phyloP scores from a whole-genome alignment of 2,113 vertebrate genomes.

The Globicephala melas region DNA sequence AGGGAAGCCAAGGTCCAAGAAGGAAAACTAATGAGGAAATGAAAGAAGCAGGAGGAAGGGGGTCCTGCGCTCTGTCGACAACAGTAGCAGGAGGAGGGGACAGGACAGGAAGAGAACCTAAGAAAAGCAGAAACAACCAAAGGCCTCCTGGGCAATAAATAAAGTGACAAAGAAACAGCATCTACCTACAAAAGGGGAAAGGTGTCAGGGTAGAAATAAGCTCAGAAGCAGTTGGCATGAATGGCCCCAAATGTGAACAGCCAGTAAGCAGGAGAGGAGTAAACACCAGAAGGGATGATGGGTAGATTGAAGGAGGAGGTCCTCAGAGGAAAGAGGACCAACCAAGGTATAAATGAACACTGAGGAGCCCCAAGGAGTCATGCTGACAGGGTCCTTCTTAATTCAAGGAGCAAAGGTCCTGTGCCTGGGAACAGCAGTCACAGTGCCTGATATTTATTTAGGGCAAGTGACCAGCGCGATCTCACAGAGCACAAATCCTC shows the following conservation, averaged over 20 bases:
- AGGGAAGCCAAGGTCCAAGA: background rate
- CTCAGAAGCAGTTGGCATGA: background rate
- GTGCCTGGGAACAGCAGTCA: constrained; percentile 42
- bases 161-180: background rate
- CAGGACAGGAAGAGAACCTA: background rate
- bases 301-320: background rate
- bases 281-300: background rate
- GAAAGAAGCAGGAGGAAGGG: background rate
- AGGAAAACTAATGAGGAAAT: background rate
- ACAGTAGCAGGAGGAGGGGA: background rate
- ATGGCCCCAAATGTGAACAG: background rate
- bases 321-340: background rate
- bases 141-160: background rate
- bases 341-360: background rate
- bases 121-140: background rate
- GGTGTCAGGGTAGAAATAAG: background rate
- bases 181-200: background rate
- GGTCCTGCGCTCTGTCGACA: background rate
- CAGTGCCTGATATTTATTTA: constrained; percentile 72
- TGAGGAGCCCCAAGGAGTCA: background rate
- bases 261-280: background rate
- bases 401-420: background rate
- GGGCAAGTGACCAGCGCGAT: constrained; percentile 26
- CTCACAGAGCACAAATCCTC: constrained; percentile 62
- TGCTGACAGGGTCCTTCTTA: background rate